These are phyloP conservation scores for Lycophotia porphyrea DNA, from an alignment of 2,888 invertebrate genomes.

Conservation along the genomic window DNA sequence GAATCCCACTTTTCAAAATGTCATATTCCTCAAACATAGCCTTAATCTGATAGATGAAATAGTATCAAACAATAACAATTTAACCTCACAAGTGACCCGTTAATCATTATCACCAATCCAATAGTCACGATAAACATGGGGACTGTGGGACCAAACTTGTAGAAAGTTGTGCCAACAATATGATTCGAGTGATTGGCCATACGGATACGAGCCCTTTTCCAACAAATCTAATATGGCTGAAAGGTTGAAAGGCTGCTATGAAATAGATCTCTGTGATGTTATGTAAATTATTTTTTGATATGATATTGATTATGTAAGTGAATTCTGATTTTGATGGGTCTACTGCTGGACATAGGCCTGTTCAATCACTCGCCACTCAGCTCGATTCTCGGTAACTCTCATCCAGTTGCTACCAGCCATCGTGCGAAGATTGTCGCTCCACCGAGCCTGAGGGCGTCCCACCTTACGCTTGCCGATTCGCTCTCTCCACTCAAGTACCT, in stretches of 20 bases:
- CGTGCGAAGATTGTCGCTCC: background rate
- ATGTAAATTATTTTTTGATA: slow-evolving; percentile 14
- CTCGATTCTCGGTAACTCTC: background rate
- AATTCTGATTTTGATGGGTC: background rate
- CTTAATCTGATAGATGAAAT: background rate
- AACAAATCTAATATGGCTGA: slow-evolving; percentile 46
- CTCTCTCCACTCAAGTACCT: background rate
- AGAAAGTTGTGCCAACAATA: slow-evolving; percentile 45
- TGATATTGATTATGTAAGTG: background rate
- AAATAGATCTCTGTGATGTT: slow-evolving; percentile 23
- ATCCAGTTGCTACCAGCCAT: background rate
- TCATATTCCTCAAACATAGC: background rate
- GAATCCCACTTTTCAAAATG: background rate
- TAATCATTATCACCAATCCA: slow-evolving; percentile 13
- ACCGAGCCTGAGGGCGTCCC: background rate
- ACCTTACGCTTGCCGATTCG: background rate
- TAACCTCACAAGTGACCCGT: slow-evolving; percentile 25
- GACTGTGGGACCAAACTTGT: slow-evolving; percentile 6
- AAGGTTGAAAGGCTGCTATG: slow-evolving; percentile 9
- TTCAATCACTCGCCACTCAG: background rate
- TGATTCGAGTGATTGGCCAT: slow-evolving; percentile 20
- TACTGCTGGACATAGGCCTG: background rate
- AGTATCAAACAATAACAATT: slow-evolving; percentile 41
- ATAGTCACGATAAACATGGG: slow-evolving; percentile 11
- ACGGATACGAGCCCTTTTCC: slow-evolving; percentile 27